Conservation (phyloP, 2,888 invertebrate genomes). For the Lycocerus yunnanus region DNA sequence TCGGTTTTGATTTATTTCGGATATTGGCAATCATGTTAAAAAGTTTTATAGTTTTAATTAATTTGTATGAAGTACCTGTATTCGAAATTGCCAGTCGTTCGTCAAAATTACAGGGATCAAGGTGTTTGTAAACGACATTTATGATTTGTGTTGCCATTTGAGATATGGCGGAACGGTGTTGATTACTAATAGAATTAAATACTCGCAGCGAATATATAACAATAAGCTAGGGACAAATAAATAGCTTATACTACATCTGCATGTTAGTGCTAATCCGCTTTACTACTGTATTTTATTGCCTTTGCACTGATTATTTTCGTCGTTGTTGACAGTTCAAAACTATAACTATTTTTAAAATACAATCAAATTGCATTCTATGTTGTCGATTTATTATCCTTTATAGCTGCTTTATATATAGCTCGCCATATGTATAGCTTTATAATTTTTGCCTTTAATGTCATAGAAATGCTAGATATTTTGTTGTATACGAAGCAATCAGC, state of each 20-base stretch:
- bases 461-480: background rate
- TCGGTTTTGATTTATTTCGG: background rate
- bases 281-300: slow-evolving; percentile 14
- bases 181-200: slow-evolving; percentile 27
- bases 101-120: slow-evolving; percentile 11
- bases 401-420: background rate
- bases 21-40: background rate
- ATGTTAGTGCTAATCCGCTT: slow-evolving; percentile 19
- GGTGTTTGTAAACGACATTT: slow-evolving; percentile 26
- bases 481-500: no score
- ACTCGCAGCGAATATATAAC: slow-evolving; percentile 19
- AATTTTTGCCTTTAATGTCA: background rate
- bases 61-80: background rate
- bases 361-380: background rate
- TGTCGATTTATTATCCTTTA: background rate
- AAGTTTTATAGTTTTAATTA: background rate
- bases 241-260: slow-evolving; percentile 13
- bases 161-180: slow-evolving; percentile 19
- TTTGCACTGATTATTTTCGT: slow-evolving; percentile 15
- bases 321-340: slow-evolving; percentile 9
- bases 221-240: slow-evolving; percentile 22
- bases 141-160: slow-evolving; percentile 23
- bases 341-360: slow-evolving; percentile 4
- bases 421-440: background rate
- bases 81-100: slow-evolving; percentile 7